Evolutionary conservation across 2,113 vertebrate species (phyloP), one percentile per base, ranked within the genome.

Genomic region (Phalacrocorax pelagicus): DNA sequence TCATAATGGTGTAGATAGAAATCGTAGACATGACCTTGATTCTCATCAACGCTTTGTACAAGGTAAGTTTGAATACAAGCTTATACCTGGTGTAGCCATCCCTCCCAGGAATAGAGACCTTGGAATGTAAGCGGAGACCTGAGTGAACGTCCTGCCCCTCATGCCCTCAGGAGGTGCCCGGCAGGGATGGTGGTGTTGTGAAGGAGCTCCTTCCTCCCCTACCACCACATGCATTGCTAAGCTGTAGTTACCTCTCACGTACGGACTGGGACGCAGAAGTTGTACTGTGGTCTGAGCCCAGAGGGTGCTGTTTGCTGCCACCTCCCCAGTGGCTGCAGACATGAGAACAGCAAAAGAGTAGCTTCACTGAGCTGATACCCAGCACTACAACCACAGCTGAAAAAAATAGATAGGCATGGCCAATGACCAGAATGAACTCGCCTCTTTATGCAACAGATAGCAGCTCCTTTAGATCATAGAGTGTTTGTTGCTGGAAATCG

Each of bases 381-480:
- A 10, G 57, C 0, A 1, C 51, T 42, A 8, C 18, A 32, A 34
- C 49, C 18, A 2, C 2, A 12, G 34, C 62, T 16, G 22, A 2
- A 19, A 36, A 57, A 22, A 44, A 32, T 3, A 38, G 13, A 12
- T 47, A 27, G 40, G 6, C 5, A 0, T 21, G 69, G n/a, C 44
- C 16, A 8, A 3, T 21, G n/a, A 49, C 8, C 18, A 16, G 57
- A 61, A 30, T 34, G 22, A 52, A 21, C 14, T 59, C 2, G 0
- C 3, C 12, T 71, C 63, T 55, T 51, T 18, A 16, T 20, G 21
- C 14, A 30, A 10, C 12, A 46, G 36, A 15, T 5, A 44, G 58
- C 52, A 51, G 54, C 47, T 55, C 24, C 63, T 66, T 86, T 34
- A 47, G 42, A 22, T 26, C 34, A 4, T 14, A 47, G 14, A 34